Conservation (phyloP, 1,140 invertebrate genomes). For the Lethocerus indicus region DNA sequence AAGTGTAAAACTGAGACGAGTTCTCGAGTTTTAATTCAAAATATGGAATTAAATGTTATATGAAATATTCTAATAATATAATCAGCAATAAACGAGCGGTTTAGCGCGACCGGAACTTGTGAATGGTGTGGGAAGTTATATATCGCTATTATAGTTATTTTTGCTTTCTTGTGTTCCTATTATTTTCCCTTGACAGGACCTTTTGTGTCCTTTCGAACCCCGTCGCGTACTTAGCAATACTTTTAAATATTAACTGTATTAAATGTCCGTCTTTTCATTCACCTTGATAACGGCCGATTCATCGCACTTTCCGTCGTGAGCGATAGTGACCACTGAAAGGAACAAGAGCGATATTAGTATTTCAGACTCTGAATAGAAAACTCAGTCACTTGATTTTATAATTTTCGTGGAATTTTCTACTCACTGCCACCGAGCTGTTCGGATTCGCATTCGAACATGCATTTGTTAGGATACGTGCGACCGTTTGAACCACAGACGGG, state of each 20-base stretch:
- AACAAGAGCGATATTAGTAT: not conserved
- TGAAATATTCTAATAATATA: too few species aligned
- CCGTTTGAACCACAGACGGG: conserved; percentile 13
- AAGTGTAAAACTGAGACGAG: too few species aligned
- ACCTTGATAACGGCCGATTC: not conserved
- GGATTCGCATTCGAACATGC: conserved; percentile 2
- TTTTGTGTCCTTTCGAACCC: too few species aligned
- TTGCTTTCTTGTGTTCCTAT: not conserved
- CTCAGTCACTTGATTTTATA: not conserved
- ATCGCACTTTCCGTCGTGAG: not conserved
- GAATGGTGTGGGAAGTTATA: not conserved
- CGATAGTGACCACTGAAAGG: not conserved
- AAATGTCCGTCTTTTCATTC: not conserved
- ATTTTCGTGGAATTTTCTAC: not conserved
- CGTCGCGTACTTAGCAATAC: too few species aligned
- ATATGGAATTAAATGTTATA: too few species aligned
- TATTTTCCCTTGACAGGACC: not conserved
- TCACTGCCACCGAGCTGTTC: not conserved
- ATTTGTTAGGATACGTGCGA: conserved; percentile 14
- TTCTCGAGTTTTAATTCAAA: too few species aligned
- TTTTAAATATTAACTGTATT: not conserved
- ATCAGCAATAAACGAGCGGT: too few species aligned
- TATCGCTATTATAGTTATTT: not conserved
- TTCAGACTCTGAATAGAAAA: not conserved
- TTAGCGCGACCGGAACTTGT: not conserved